Percentiles rank a stretch among this genome's conserved stretches.
Conservation (phyloP, 92 coral and sea anemone genomes). For the Micromussa lordhowensis region DNA sequence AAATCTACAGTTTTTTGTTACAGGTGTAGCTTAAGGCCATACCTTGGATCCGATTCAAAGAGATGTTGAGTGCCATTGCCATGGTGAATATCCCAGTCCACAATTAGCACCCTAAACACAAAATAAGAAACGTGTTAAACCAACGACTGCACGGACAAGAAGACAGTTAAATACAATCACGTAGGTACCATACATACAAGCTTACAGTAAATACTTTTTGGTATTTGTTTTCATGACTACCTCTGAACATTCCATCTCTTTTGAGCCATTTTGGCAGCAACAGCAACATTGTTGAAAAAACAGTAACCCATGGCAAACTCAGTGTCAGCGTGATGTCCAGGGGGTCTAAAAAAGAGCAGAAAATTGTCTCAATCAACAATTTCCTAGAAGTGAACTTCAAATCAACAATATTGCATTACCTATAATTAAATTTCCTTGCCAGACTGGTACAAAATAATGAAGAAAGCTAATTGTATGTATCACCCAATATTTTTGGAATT, state of each 20-base stretch:
- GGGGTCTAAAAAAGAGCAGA: slow-evolving; percentile 75
- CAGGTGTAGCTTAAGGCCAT: background rate
- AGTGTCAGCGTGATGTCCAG: slow-evolving; percentile 97
- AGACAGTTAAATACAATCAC: no score
- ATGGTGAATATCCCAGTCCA: slow-evolving; percentile 99
- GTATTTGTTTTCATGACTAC: slow-evolving; percentile 28
- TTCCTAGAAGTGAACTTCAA: background rate
- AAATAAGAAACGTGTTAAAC: background rate
- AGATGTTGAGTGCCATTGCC: slow-evolving; percentile 96
- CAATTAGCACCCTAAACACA: slow-evolving; percentile 78
- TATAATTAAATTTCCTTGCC: no score
- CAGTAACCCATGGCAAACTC: slow-evolving; percentile 97
- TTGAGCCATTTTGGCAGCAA: slow-evolving; percentile 91
- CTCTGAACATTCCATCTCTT: slow-evolving; percentile 88
- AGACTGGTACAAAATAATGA: no score
- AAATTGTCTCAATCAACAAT: background rate
- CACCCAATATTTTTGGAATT: no score
- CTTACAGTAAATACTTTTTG: no score
- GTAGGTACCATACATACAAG: no score
- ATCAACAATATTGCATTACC: no score
- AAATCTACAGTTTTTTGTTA: background rate
- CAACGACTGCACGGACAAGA: no score
- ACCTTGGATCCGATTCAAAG: slow-evolving; percentile 98
- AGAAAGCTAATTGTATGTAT: no score
- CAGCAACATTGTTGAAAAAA: slow-evolving; percentile 94